phyloP scores from a whole-genome alignment of 1,140 invertebrate genomes.

The Nasonia vitripennis region DNA sequence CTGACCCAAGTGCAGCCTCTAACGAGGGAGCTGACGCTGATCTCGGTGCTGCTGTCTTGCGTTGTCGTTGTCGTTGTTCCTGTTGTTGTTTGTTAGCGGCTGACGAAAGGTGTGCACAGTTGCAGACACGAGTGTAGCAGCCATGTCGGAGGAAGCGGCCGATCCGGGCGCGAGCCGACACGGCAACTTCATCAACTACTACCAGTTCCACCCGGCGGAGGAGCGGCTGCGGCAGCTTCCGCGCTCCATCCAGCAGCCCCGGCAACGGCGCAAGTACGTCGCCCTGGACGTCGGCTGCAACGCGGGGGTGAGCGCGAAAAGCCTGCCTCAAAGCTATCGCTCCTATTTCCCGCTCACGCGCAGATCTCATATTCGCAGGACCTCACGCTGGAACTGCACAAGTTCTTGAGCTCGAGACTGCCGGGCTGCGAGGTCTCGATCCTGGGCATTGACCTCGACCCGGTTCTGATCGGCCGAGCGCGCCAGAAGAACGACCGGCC shows the following conservation, averaged over 20 bases:
- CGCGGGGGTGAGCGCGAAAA: slow-evolving; percentile 77
- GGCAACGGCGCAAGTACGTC: slow-evolving; percentile 71
- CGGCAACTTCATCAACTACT: slow-evolving; percentile 92
- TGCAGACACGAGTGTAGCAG: too few relatives aligned
- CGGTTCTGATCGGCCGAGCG: slow-evolving; percentile 81
- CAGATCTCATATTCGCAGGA: slow-evolving; percentile 65
- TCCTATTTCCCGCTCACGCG: too few relatives aligned
- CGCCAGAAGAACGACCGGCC: slow-evolving; percentile 72
- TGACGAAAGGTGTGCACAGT: too few relatives aligned
- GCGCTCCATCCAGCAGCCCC: slow-evolving; percentile 76
- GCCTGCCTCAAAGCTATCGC: too few relatives aligned
- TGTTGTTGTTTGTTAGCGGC: too few relatives aligned
- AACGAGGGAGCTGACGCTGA: too few relatives aligned
- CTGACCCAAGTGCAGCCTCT: too few relatives aligned
- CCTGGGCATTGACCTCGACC: slow-evolving; percentile 86
- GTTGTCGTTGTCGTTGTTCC: too few relatives aligned
- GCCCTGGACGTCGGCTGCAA: slow-evolving; percentile 89
- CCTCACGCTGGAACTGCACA: slow-evolving; percentile 78
- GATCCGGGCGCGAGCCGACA: slow-evolving; percentile 85
- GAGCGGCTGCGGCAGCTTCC: slow-evolving; percentile 81
- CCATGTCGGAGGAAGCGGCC: neutral
- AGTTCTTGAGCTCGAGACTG: slow-evolving; percentile 75
- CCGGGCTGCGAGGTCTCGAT: slow-evolving; percentile 73
- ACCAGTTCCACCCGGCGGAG: slow-evolving; percentile 84
- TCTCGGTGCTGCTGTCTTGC: too few relatives aligned